These are phyloP conservation scores for Ephestia elutella DNA, from an alignment of 1,140 invertebrate species.

Conservation along the genomic window DNA sequence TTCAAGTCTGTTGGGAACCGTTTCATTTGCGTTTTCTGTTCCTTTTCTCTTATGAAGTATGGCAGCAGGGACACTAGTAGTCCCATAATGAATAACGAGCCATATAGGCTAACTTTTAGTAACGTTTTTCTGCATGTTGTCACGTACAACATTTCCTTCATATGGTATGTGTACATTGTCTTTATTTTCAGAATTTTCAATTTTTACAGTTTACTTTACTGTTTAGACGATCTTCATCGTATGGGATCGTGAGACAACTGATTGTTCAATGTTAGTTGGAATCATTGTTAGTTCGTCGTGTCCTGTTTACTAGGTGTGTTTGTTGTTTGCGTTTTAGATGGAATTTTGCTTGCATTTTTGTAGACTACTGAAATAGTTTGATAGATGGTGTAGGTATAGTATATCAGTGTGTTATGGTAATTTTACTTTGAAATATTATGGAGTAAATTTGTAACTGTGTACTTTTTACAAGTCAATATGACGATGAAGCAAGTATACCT, in stretches of 20 bases:
- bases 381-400: not conserved
- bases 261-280: not conserved
- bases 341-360: not conserved
- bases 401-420: too few relatives aligned
- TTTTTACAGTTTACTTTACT: not conserved
- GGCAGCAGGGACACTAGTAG: slow-evolving; percentile 29
- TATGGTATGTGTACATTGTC: slow-evolving; percentile 38
- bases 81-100: slow-evolving; percentile 16
- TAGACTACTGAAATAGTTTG: not conserved
- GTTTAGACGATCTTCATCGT: slow-evolving; percentile 1
- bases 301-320: slow-evolving; percentile 9
- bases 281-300: not conserved
- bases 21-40: slow-evolving; percentile 5
- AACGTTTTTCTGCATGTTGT: slow-evolving; percentile 32
- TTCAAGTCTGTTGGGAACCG: slow-evolving; percentile 47
- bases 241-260: not conserved
- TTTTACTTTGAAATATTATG: not conserved
- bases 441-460: too few relatives aligned
- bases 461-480: too few relatives aligned
- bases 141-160: slow-evolving; percentile 48
- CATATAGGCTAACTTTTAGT: slow-evolving; percentile 24
- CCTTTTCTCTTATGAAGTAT: slow-evolving; percentile 15
- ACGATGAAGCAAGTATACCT: too few relatives aligned
- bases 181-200: slow-evolving; percentile 13
- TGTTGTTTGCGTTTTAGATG: not conserved